These are phyloP conservation scores for Esox masquinongy DNA, from an alignment of 2,797 vertebrate species.

Conservation along the genomic window DNA sequence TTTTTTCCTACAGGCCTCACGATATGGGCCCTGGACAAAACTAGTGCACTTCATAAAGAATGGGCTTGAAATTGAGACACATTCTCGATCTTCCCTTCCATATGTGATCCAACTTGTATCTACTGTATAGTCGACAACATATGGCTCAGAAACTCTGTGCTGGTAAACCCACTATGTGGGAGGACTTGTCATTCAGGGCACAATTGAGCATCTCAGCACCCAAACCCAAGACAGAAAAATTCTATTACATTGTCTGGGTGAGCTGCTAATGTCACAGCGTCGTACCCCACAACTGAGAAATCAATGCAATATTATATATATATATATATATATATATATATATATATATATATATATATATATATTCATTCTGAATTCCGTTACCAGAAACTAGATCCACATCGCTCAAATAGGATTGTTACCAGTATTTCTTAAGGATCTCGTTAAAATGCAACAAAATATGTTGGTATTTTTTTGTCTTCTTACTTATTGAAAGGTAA, in stretches of 20 bases:
- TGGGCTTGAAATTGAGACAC: background rate
- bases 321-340: no score
- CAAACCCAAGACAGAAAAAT: constrained; percentile 47
- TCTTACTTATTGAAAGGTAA: constrained; percentile 27
- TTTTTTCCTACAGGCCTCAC: background rate
- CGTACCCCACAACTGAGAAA: constrained; percentile 43
- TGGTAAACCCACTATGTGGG: constrained; percentile 16
- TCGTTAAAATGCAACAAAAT: constrained; percentile 46
- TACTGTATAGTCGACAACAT: constrained; percentile 14
- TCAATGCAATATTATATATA: constrained; percentile 44
- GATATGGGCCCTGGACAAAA: background rate
- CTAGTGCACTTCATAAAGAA: background rate
- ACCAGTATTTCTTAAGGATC: constrained; percentile 20
- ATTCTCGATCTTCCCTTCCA: background rate
- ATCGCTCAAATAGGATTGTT: constrained; percentile 31
- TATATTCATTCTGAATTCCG: constrained; percentile 32
- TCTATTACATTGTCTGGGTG: constrained; percentile 48
- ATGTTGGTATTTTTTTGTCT: constrained; percentile 50
- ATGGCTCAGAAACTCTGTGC: constrained; percentile 15
- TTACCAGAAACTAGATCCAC: constrained; percentile 41
- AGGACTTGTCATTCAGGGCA: constrained; percentile 39
- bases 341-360: no score
- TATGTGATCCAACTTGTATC: constrained; percentile 13
- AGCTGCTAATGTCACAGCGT: constrained; percentile 48
- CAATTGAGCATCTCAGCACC: constrained; percentile 31